Conservation (phyloP, 2,797 vertebrate genomes). For the Pipistrellus pygmaeus region DNA sequence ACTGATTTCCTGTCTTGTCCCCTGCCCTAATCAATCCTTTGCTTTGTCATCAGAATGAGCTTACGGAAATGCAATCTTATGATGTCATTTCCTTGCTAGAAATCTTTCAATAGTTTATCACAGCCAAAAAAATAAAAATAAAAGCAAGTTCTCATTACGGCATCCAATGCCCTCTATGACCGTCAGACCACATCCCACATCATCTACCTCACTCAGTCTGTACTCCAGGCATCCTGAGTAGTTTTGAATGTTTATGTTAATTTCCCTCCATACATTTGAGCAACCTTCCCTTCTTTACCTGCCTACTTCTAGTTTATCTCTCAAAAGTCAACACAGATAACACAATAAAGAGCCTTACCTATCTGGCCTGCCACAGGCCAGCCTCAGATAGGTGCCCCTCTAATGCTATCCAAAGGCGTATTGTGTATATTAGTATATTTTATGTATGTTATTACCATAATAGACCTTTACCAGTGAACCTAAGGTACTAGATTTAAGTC, state of each 20-base stretch:
- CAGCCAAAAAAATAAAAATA: constrained; percentile 1
- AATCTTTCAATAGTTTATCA: constrained; percentile 62
- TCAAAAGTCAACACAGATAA: neutral
- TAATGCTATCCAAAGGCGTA: neutral
- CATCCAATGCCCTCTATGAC: constrained; percentile 26
- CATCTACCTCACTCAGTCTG: neutral
- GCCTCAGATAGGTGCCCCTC: neutral
- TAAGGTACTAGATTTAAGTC: constrained; percentile 6
- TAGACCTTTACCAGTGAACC: neutral
- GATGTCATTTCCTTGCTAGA: constrained; percentile 32
- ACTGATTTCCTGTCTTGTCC: neutral
- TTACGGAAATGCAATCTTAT: constrained; percentile 65
- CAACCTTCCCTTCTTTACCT: neutral
- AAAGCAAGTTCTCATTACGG: constrained; percentile 30
- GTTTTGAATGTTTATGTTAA: neutral
- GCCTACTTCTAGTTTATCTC: neutral
- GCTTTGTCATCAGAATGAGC: neutral
- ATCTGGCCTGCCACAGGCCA: neutral
- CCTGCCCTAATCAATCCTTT: constrained; percentile 36
- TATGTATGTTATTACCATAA: neutral
- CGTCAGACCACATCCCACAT: neutral
- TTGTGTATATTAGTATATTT: neutral
- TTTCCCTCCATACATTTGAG: neutral
- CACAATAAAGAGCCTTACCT: neutral
- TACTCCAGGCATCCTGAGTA: neutral